phyloP scores from a whole-genome alignment of 1,140 invertebrate genomes.

The Riptortus pedestris region DNA sequence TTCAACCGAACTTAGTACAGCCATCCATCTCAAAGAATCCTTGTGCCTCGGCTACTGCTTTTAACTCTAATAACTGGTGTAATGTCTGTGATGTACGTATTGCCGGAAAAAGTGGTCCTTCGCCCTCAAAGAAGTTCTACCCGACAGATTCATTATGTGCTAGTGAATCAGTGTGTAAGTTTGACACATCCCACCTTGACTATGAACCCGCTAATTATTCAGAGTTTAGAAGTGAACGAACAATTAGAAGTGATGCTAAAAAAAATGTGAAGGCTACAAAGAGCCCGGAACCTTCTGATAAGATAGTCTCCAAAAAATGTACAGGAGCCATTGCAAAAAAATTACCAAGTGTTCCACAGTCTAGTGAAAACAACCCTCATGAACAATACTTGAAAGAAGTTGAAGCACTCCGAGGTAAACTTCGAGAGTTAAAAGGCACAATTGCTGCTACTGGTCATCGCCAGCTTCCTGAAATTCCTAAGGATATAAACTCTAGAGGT shows the following conservation, averaged over 20 bases:
- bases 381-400: conserved; percentile 30
- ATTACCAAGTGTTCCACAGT: neutral
- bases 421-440: conserved; percentile 24
- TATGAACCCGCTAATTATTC: neutral
- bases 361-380: conserved; percentile 12
- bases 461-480: conserved; percentile 16
- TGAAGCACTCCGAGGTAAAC: conserved; percentile 28
- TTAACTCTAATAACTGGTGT: conserved; percentile 4
- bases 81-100: conserved; percentile 6
- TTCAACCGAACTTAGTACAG: neutral
- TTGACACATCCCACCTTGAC: neutral
- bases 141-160: neutral
- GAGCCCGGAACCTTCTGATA: too few relatives aligned
- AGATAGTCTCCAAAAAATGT: neutral
- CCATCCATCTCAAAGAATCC: neutral
- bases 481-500: neutral
- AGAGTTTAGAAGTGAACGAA: neutral
- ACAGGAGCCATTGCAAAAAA: neutral
- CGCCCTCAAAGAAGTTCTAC: neutral
- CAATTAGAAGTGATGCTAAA: too few relatives aligned
- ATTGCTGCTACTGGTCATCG: neutral
- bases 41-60: neutral
- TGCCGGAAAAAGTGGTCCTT: neutral
- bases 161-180: neutral
- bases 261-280: neutral